These are phyloP conservation scores for Zygogramma bicolorata DNA, from an alignment of 2,888 invertebrate species.

Conservation along the genomic window DNA sequence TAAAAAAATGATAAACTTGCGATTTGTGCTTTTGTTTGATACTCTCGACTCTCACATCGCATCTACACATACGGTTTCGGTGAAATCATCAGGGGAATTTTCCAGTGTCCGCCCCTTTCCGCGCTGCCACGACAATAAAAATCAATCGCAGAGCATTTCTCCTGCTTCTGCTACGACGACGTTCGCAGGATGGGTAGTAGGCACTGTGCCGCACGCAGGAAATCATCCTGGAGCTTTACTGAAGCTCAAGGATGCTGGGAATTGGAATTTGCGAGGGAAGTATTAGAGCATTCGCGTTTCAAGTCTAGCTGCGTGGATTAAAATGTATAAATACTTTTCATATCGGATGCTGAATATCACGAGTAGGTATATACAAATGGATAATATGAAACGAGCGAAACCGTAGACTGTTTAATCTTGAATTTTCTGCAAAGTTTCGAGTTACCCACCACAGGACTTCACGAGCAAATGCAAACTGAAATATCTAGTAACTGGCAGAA, in stretches of 20 bases:
- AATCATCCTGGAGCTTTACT: conserved; percentile 33
- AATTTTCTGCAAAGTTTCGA: too few relatives aligned
- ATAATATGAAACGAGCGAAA: too few relatives aligned
- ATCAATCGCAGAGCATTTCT: conserved; percentile 59
- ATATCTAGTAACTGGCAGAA: too few relatives aligned
- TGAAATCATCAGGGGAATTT: conserved; percentile 37
- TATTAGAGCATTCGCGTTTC: conserved; percentile 24
- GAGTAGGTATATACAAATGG: background rate
- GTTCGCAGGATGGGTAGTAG: conserved; percentile 62
- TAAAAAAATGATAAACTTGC: too few relatives aligned
- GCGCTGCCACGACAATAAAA: conserved; percentile 60
- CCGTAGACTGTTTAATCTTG: too few relatives aligned
- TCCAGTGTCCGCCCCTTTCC: conserved; percentile 24
- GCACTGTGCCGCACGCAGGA: conserved; percentile 51
- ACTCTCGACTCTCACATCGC: background rate
- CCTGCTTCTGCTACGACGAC: conserved; percentile 42
- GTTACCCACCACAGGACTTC: too few relatives aligned
- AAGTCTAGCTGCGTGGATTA: background rate
- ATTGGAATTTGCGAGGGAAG: conserved; percentile 41
- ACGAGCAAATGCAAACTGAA: too few relatives aligned
- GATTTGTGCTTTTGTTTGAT: background rate
- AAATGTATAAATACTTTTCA: background rate
- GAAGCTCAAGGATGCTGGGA: conserved; percentile 36
- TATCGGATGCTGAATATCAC: background rate
- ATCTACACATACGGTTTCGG: background rate